phyloP scores from a whole-genome alignment of 2,888 invertebrate genomes.

The Hyalella azteca region DNA sequence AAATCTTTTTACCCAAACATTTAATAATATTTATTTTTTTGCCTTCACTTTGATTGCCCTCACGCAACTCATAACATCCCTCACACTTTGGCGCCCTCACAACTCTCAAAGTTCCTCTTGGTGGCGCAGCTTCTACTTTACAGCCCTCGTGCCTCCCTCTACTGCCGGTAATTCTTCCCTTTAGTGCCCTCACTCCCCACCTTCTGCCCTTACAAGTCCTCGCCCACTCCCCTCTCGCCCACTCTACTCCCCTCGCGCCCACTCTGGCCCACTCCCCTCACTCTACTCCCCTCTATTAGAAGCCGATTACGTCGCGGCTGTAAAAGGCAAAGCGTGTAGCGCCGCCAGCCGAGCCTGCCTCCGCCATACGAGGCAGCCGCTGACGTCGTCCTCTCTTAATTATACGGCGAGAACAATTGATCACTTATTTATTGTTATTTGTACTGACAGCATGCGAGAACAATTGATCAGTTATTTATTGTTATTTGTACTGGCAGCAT shows the following conservation, averaged over 20 bases:
- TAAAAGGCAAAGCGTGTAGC: constrained; percentile 23
- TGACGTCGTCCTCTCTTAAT: background rate
- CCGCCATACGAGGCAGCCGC: background rate
- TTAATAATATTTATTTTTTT: background rate
- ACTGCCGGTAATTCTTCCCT: background rate
- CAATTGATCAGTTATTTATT: background rate
- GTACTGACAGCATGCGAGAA: background rate
- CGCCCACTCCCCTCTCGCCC: background rate
- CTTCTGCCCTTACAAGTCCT: background rate
- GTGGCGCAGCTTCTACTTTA: too few species aligned
- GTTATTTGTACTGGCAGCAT: background rate
- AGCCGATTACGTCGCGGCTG: background rate
- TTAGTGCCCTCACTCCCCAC: background rate
- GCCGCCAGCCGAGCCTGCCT: background rate
- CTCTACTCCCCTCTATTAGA: background rate
- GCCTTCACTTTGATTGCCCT: background rate
- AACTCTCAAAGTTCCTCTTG: too few species aligned
- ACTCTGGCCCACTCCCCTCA: background rate
- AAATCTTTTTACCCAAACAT: too few species aligned
- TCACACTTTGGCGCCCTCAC: background rate
- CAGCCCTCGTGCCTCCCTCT: background rate
- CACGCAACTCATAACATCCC: background rate
- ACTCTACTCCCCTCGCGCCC: background rate
- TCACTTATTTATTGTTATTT: background rate
- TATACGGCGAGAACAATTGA: background rate